Base-by-base conservation (phyloP, 2,797 vertebrate species). In the Tarsius wallacei region DNA sequence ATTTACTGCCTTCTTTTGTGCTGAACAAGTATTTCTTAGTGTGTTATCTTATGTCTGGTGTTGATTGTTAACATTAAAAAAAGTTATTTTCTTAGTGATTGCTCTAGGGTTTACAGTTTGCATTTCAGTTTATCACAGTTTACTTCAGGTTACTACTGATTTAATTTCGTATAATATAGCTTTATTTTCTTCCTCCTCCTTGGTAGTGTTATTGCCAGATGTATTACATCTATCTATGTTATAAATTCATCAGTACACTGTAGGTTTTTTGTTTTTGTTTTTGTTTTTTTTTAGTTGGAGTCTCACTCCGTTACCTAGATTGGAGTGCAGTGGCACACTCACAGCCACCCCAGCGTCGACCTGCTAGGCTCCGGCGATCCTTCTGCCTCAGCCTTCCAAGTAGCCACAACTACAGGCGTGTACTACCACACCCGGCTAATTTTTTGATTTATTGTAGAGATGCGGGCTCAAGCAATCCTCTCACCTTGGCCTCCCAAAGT, bases 1-100 rank as follows among this genome's bases (percentile, higher is more conserved):
- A 57, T 19, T 64, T 85, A 61, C 66, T 89, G 14, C 61, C 66
- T 81, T 68, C 42, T 42, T 82, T 96, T 73, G 4, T 92, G 71
- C 91, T 91, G 28, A 83, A 22, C 31, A 89, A 11, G 16, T 78
- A 16, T 31, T 61, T 78, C 92, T 84, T 64, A 68, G n/a, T 84
- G 21, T 86, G 66, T n/a, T 49, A 36, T 80, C 70, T 87, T 42
- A 90, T 49, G 49, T 49, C 7, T 7, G 53, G 8, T 57, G 11
- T 92, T 84, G 66, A 64, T 31, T 94, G 90, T 92, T 76, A 95
- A 82, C 61, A 81, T 68, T 81, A 66, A 76, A 89, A 73, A 6
- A 47, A 49, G n/a, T 82, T 33, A 28, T 68, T 71, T 86, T 87
- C 73, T 76, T 77, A 77, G 36, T 88, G 59, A 55, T 64, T 73